These are phyloP conservation scores for Epizoanthus fatuus DNA, from an alignment of 92 coral and sea anemone species.

Conservation along the genomic window DNA sequence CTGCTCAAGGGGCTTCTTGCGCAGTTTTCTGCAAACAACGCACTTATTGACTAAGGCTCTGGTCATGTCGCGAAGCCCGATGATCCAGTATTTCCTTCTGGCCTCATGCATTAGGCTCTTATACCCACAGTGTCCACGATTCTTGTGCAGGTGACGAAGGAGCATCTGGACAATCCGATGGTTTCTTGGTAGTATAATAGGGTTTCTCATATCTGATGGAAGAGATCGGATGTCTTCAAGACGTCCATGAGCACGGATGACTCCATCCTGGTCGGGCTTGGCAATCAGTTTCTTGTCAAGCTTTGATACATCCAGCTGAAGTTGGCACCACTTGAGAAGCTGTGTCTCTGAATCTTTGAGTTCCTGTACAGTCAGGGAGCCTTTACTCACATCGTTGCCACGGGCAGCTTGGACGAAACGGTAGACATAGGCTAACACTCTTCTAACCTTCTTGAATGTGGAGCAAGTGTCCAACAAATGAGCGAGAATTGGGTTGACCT, in stretches of 20 bases:
- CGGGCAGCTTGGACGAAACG: slow-evolving; percentile 55
- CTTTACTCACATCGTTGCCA: slow-evolving; percentile 22
- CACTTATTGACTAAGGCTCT: too few relatives aligned
- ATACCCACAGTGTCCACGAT: too few relatives aligned
- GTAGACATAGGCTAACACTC: slow-evolving; percentile 62
- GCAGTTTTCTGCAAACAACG: too few relatives aligned
- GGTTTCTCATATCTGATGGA: too few relatives aligned
- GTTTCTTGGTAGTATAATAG: too few relatives aligned
- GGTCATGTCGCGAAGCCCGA: too few relatives aligned
- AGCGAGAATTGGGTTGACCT: slow-evolving; percentile 65
- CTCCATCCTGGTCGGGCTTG: slow-evolving; percentile 51
- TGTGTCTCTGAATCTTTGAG: slow-evolving; percentile 56
- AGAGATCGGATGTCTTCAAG: slow-evolving; percentile 33
- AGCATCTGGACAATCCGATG: too few relatives aligned
- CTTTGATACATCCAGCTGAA: slow-evolving; percentile 38
- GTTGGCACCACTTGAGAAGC: slow-evolving; percentile 70
- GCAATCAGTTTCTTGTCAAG: slow-evolving; percentile 60
- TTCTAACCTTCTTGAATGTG: slow-evolving; percentile 57
- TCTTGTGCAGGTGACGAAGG: too few relatives aligned
- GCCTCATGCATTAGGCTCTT: too few relatives aligned
- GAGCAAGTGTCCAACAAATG: slow-evolving; percentile 65
- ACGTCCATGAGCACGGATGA: slow-evolving; percentile 65
- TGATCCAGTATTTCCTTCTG: too few relatives aligned
- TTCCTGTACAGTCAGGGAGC: slow-evolving; percentile 60
- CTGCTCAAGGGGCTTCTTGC: too few relatives aligned